Conservation (phyloP, 2,888 invertebrate species). For the Augochlorella aurata region DNA sequence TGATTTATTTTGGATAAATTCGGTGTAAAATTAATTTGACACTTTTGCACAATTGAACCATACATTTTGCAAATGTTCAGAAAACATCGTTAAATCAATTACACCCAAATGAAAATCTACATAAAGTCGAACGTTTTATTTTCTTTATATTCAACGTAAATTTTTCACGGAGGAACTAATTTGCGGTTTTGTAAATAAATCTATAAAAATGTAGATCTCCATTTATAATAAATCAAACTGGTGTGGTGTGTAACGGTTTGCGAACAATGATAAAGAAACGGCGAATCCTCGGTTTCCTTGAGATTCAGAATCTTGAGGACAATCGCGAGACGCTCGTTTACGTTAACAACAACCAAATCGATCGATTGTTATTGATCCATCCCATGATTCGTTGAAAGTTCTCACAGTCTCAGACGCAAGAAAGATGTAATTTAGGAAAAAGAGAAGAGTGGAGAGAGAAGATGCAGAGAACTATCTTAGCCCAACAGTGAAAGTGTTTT, state of each 20-base stretch:
- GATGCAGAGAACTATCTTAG: constrained; percentile 44
- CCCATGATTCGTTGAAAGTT: constrained; percentile 13
- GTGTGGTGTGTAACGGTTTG: background rate
- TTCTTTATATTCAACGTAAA: too few relatives aligned
- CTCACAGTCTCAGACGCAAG: background rate
- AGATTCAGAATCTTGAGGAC: background rate
- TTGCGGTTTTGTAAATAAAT: too few relatives aligned
- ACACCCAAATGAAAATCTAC: background rate
- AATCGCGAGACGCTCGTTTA: background rate
- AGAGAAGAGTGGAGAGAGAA: constrained; percentile 35
- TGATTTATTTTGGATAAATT: background rate
- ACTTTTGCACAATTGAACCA: background rate
- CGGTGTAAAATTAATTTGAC: background rate
- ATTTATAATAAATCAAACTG: too few relatives aligned
- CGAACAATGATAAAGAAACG: background rate
- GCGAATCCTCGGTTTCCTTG: background rate
- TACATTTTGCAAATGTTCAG: background rate
- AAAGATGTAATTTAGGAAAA: constrained; percentile 32
- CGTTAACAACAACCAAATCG: background rate
- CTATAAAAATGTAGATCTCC: too few relatives aligned
- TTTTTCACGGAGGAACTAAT: too few relatives aligned
- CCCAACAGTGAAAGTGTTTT: constrained; percentile 76
- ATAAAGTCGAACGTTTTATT: background rate
- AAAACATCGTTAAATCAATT: background rate
- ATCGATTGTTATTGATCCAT: constrained; percentile 35